These are phyloP conservation scores for Sebastes diaconus DNA, from an alignment of 2,797 vertebrate species.

Conservation along the genomic window DNA sequence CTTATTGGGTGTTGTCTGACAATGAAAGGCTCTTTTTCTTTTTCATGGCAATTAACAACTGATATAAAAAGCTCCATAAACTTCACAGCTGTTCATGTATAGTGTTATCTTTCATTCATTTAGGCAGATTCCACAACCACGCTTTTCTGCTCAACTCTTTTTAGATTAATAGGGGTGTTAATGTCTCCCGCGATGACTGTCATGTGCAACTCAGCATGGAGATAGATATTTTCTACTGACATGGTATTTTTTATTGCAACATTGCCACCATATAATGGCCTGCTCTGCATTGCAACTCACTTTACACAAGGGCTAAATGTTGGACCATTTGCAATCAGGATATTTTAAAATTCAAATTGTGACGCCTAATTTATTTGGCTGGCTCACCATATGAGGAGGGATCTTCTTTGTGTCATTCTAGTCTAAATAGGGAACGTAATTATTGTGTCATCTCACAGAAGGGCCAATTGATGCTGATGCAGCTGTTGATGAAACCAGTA, in stretches of 20 bases:
- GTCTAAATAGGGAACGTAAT: background rate
- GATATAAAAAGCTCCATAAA: slow-evolving; percentile 76
- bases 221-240: background rate
- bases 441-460: background rate
- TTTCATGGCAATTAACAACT: slow-evolving; percentile 55
- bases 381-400: background rate
- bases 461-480: background rate
- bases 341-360: background rate
- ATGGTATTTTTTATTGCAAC: background rate
- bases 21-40: slow-evolving; percentile 42
- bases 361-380: background rate
- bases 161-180: slow-evolving; percentile 56
- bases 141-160: slow-evolving; percentile 54
- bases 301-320: background rate
- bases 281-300: background rate
- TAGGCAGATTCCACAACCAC: slow-evolving; percentile 52
- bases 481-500: background rate
- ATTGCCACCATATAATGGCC: background rate
- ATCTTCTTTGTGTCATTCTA: background rate
- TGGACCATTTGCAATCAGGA: background rate
- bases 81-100: slow-evolving; percentile 61
- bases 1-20: slow-evolving; percentile 45
- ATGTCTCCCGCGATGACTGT: slow-evolving; percentile 14
- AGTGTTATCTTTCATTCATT: slow-evolving; percentile 28
- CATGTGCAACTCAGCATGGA: slow-evolving; percentile 20